A percentile compares a stretch with the other conserved stretches of the same genome.
phyloP scores from a whole-genome alignment of 2,797 vertebrate genomes.

The Chromobotia macracanthus region DNA sequence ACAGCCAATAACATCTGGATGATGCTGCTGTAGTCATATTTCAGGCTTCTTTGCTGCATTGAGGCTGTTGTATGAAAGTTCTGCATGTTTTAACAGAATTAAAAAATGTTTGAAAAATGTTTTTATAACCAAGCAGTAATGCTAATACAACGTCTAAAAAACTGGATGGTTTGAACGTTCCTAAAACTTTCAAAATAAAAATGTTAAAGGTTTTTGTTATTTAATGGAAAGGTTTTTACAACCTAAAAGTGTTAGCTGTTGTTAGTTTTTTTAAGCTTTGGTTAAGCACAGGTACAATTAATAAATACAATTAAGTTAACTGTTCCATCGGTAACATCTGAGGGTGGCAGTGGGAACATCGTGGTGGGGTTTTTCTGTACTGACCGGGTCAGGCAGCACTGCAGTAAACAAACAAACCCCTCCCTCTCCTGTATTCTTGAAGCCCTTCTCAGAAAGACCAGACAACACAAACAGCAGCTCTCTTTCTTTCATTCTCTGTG shows the following conservation, averaged over 20 bases:
- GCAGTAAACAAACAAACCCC: slow-evolving; percentile 39
- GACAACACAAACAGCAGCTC: slow-evolving; percentile 36
- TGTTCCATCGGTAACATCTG: neutral
- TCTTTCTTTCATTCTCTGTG: slow-evolving; percentile 26
- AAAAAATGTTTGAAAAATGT: too few relatives aligned
- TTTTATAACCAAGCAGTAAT: too few relatives aligned
- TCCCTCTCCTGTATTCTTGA: slow-evolving; percentile 4
- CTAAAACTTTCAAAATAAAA: too few relatives aligned
- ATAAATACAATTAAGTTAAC: too few relatives aligned
- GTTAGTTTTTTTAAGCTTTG: neutral
- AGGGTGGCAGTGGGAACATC: neutral
- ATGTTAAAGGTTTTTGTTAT: too few relatives aligned
- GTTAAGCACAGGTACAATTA: neutral
- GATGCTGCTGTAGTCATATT: neutral
- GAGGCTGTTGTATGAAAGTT: neutral
- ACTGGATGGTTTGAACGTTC: too few relatives aligned
- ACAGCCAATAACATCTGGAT: neutral
- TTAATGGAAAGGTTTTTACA: too few relatives aligned
- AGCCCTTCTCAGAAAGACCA: slow-evolving; percentile 23
- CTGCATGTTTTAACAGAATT: neutral
- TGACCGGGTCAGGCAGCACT: slow-evolving; percentile 3
- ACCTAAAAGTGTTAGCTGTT: too few relatives aligned
- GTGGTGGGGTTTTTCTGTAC: neutral
- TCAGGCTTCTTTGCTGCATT: neutral
- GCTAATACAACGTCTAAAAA: too few relatives aligned